A percentile compares a stretch with the other conserved stretches of the same genome.
Conservation (phyloP, 2,113 vertebrate genomes). For the Chloebia gouldiae region DNA sequence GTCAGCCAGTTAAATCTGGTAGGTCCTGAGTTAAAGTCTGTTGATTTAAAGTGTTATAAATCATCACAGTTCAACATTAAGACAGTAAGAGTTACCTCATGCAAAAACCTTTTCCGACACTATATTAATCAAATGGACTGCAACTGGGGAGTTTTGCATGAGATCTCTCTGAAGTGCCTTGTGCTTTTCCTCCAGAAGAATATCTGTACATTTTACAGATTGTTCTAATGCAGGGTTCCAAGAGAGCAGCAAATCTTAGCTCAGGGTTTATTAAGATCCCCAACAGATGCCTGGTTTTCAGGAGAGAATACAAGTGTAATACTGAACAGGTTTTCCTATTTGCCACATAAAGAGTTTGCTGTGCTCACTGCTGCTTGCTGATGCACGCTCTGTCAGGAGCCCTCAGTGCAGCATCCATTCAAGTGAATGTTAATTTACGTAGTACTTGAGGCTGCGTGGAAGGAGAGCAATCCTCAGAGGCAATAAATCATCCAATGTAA, state of each 20-base stretch:
- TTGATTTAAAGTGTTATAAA: not conserved
- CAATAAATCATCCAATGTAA: not conserved
- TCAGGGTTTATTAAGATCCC: constrained; percentile 9
- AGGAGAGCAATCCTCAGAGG: not conserved
- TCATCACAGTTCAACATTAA: not conserved
- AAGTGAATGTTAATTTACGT: constrained; percentile 25
- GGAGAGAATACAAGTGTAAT: constrained; percentile 20
- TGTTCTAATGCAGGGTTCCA: not conserved
- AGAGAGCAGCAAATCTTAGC: constrained; percentile 18
- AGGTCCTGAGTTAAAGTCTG: not conserved
- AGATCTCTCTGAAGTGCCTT: not conserved
- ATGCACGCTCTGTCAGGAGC: not conserved
- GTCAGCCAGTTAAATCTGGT: not conserved
- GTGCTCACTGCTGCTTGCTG: constrained; percentile 21
- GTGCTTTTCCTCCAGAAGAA: not conserved
- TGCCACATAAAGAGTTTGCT: constrained; percentile 21
- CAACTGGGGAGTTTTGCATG: not conserved
- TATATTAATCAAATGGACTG: not conserved
- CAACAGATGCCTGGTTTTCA: constrained; percentile 8
- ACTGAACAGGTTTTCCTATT: constrained; percentile 49
- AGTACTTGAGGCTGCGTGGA: not conserved
- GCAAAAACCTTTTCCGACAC: not conserved
- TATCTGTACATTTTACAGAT: not conserved
- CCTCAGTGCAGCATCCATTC: constrained; percentile 13
- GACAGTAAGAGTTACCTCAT: not conserved